Base-by-base conservation (phyloP, 2,888 invertebrate genomes). In the Sisyra terminalis region DNA sequence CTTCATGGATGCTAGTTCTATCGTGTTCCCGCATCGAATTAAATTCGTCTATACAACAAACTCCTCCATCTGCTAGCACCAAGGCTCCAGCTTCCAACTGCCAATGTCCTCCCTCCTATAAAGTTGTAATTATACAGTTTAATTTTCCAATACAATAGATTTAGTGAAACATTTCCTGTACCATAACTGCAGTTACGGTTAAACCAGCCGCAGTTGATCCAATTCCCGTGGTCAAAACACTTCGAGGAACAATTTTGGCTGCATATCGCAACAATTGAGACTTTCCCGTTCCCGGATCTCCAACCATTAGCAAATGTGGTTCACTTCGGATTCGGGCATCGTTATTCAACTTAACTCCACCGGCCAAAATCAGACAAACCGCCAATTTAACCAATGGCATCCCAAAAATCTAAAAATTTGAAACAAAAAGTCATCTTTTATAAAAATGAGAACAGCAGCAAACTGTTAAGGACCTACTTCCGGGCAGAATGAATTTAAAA, bases 21-120 rank as follows among this genome's bases (percentile, higher is more conserved):
- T 92, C 90, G 50, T 81, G 78, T 52, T 83, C 79, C 44, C 77
- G 70, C 62, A 92, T 81, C 37, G 84, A 83, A 49, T 80, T 83
- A 53, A 92, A 86, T 61, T 92, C 90, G 59, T 92, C 92, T 42
- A 92, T 86, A 56, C 89, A 90, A 58, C 90, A 90, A 38, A 90
- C 71, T 6, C 92, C 90, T 14, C 87, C 87, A 56, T 92, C 89
- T 0, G 90, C 79, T 46, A 90, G 60, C 1, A 90, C 89, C 24
- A 92, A 59, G 1, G 90, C 90, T 1, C 92, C 92, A 2, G 86
- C 90, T 65, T 90, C 90, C 46, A 92, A 58, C 53, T 86, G 84
- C 90, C 90, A 92, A 58, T 84, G 82, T 2, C 88, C 88, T 48
- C 80, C 75, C 64, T 89, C 88, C 86, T 87, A 50, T 17, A 37